Percentiles rank a stretch among this genome's conserved stretches.
phyloP scores from a whole-genome alignment of 2,797 vertebrate genomes.

The Urosaurus nigricauda region DNA sequence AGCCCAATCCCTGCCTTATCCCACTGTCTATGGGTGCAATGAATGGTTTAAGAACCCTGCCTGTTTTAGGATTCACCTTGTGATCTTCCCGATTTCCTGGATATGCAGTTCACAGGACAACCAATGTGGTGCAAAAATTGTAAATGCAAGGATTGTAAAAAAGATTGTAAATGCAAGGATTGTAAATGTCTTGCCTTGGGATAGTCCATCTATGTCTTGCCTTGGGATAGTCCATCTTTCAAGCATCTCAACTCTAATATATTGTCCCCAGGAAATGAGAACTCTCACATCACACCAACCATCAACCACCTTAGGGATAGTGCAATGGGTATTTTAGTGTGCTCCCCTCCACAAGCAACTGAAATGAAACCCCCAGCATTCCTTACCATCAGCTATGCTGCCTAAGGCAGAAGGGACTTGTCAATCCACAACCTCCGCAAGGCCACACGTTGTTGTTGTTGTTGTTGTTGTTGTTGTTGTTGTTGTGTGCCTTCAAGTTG shows the following conservation, averaged over 20 bases:
- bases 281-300: neutral
- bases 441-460: too few species aligned
- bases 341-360: too few species aligned
- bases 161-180: neutral
- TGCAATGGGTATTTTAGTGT: too few species aligned
- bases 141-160: too few species aligned
- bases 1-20: neutral
- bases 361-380: too few species aligned
- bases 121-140: too few species aligned
- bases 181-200: neutral
- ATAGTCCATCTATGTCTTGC: too few species aligned
- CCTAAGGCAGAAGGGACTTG: too few species aligned
- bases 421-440: too few species aligned
- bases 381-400: too few species aligned
- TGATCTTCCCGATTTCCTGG: neutral
- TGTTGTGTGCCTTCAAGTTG: too few species aligned
- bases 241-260: neutral
- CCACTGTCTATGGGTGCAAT: neutral
- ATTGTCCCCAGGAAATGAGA: neutral
- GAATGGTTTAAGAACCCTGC: constrained; percentile 1
- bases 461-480: too few species aligned
- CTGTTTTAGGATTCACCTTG: neutral
- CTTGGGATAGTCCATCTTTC: neutral
- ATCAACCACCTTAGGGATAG: neutral
- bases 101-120: neutral